Conservation (phyloP, 2,797 vertebrate species). For the Rhinophrynus dorsalis region DNA sequence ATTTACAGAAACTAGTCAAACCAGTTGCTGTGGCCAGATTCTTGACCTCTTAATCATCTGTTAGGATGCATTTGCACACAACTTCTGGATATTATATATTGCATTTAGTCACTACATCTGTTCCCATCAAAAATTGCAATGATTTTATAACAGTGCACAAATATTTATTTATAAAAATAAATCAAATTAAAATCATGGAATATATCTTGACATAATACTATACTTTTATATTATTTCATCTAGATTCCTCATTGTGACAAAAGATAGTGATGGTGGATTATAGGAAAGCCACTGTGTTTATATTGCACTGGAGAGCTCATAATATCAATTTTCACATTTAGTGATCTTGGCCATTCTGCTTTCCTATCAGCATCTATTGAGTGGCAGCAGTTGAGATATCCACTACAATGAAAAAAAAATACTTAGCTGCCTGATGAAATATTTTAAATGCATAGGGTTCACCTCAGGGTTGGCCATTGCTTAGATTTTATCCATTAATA, state of each 20-base stretch:
- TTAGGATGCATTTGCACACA: too few species aligned
- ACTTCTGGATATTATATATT: too few species aligned
- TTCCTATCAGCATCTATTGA: conserved; percentile 67
- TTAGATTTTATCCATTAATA: conserved; percentile 82
- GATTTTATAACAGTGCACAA: too few species aligned
- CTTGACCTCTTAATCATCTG: too few species aligned
- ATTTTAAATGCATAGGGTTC: conserved; percentile 82
- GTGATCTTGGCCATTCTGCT: conserved; percentile 60
- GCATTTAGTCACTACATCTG: too few species aligned
- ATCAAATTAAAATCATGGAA: too few species aligned
- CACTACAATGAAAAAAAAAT: conserved; percentile 63
- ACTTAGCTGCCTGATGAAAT: conserved; percentile 77
- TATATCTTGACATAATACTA: too few species aligned
- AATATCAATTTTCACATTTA: conserved; percentile 70
- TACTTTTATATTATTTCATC: not conserved
- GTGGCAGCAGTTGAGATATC: conserved; percentile 66
- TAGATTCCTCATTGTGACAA: not conserved
- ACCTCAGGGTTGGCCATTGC: conserved; percentile 76
- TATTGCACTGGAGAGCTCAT: conserved; percentile 66
- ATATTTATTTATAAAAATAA: too few species aligned
- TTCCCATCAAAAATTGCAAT: too few species aligned
- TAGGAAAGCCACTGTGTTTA: conserved; percentile 67
- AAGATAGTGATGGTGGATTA: conserved; percentile 47
- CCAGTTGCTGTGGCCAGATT: too few species aligned
- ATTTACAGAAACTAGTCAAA: too few species aligned